Evolutionary conservation across 2,888 invertebrate species (phyloP).

Genomic region (Tenthredo livida): DNA sequence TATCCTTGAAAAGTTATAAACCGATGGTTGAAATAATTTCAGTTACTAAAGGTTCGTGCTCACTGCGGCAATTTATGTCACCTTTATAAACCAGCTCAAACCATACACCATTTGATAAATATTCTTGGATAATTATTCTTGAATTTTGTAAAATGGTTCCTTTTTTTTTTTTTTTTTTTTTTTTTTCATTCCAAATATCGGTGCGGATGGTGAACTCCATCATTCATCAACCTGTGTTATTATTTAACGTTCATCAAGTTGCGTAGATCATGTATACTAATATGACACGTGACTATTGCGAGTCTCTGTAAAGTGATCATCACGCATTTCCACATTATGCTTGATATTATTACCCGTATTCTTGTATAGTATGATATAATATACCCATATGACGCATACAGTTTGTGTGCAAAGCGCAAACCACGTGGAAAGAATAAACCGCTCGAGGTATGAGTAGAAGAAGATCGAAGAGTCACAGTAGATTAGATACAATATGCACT

Average conservation of each 20-base stretch:
- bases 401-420: background rate
- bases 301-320: background rate
- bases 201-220: background rate
- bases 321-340: background rate
- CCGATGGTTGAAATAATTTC: slow-evolving; percentile 33
- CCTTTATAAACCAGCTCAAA: background rate
- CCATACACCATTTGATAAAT: background rate
- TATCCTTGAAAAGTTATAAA: slow-evolving; percentile 47
- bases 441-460: background rate
- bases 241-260: background rate
- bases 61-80: slow-evolving; percentile 10
- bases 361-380: background rate
- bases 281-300: slow-evolving; percentile 1
- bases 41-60: slow-evolving; percentile 9
- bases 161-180: background rate
- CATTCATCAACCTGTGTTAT: no score
- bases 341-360: background rate
- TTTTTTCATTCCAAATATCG: background rate
- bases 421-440: background rate
- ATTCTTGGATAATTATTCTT: background rate
- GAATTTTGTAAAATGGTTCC: background rate
- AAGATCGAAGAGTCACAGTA: background rate
- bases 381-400: background rate
- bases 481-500: background rate
- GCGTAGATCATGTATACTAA: background rate